Base-by-base conservation (phyloP, 1,140 invertebrate species). In the Brachionus asplanchnoidis region DNA sequence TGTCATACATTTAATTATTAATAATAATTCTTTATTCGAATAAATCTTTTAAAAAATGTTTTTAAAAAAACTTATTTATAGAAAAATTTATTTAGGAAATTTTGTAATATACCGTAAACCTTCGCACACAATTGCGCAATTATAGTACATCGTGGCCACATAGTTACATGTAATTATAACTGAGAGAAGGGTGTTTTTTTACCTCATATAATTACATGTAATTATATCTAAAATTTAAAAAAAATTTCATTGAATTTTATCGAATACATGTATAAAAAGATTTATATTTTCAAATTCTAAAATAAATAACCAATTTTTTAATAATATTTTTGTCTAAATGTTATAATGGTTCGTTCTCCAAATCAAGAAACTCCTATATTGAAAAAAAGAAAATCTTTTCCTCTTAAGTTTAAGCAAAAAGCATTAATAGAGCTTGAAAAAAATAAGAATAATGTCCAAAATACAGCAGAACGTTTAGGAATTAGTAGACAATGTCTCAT, bases 361-460 rank as follows among this genome's bases (percentile, higher is more conserved):
- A 46, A 46, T 65, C 56, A 65, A 28, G 56, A 65, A 65, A 65
- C 56, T 23, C 56, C 56, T 65, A 23, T 46, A 46, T 70, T 70
- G 20, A 70, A 70, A 70, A 70, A 70, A 28, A 23, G 20, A 26
- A 70, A 70, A 70, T 14, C 12, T 28, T 32, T 28, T 70, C 32
- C 66, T n/a, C 26, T 70, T 32, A 70, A 70, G 17, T 75, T 42
- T 42, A 75, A 75, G 40, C 12, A 75, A 42, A 42, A 20, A 42
- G 32, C 40, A 75, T 75, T 75, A 75, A 75, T 17, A 40, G 32
- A 75, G 40, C 53, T 75, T 42, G 36, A 40, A 46, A 77, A 77
- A 20, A 77, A 77, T 77, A 32, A 50, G 23, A 77, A 77, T 50
- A 77, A 77, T 46, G 42, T 36, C 46, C 73, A 77, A 50, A 77